Conservation (phyloP, 2,797 vertebrate species). For the Leptodactylus fallax region DNA sequence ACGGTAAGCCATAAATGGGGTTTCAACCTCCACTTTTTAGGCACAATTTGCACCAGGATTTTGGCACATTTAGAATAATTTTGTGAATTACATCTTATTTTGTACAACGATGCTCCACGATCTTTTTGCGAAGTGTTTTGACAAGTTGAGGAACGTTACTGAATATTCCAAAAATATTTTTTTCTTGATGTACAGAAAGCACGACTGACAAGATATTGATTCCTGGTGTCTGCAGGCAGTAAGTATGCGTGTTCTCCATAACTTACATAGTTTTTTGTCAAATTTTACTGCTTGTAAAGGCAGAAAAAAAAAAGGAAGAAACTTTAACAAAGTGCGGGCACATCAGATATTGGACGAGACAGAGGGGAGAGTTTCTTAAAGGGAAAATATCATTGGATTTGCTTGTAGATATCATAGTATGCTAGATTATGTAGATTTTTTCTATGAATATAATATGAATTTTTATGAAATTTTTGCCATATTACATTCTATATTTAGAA, state of each 20-base stretch:
- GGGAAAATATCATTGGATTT: no score
- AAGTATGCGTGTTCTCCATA: conserved; percentile 24
- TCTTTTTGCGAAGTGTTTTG: conserved; percentile 29
- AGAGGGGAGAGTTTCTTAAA: background rate
- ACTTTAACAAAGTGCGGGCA: background rate
- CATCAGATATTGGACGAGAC: background rate
- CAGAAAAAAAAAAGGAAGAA: conserved; percentile 18
- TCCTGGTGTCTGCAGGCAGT: conserved; percentile 35
- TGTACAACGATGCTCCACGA: background rate
- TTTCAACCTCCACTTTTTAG: no score
- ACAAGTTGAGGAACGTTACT: conserved; percentile 26
- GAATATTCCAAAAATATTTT: conserved; percentile 39
- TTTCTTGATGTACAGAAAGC: conserved; percentile 20
- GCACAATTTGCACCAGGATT: no score
- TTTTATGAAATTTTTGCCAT: background rate
- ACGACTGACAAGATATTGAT: conserved; percentile 39
- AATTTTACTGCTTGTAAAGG: background rate
- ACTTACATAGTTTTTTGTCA: conserved; percentile 41
- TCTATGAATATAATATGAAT: background rate
- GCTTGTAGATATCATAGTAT: no score
- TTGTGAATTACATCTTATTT: background rate
- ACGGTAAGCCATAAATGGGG: no score
- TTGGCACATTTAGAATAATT: no score
- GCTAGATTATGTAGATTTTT: no score
- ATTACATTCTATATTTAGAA: no score